These are phyloP conservation scores for Parochlus steinenii DNA, from an alignment of 2,888 invertebrate genomes.

Conservation along the genomic window DNA sequence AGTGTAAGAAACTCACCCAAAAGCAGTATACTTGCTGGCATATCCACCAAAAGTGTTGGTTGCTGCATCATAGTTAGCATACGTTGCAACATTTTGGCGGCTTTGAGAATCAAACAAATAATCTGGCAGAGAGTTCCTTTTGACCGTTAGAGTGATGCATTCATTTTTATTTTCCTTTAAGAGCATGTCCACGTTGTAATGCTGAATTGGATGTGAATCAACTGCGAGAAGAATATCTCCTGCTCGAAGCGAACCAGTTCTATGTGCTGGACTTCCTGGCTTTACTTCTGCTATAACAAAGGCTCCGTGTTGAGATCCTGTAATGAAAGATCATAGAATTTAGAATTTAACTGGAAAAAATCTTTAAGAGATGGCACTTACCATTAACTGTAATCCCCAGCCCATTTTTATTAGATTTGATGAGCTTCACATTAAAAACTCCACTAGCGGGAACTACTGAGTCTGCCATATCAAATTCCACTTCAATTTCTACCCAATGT, in stretches of 20 bases:
- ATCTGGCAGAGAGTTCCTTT: conserved; percentile 28
- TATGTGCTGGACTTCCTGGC: conserved; percentile 77
- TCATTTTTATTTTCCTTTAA: conserved; percentile 26
- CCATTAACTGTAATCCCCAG: conserved; percentile 83
- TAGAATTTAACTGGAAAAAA: background rate
- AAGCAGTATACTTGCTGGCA: conserved; percentile 7
- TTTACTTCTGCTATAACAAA: conserved; percentile 78
- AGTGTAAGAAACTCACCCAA: conserved; percentile 9
- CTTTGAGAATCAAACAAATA: conserved; percentile 27
- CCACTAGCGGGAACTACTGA: conserved; percentile 82
- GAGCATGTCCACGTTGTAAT: conserved; percentile 28
- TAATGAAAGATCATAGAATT: background rate
- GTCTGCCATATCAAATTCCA: conserved; percentile 84
- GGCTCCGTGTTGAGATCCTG: conserved; percentile 27
- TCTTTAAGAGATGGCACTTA: conserved; percentile 20
- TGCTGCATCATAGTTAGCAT: conserved; percentile 14
- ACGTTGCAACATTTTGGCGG: conserved; percentile 17
- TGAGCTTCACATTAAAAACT: conserved; percentile 76
- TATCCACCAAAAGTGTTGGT: conserved; percentile 6
- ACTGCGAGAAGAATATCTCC: conserved; percentile 80
- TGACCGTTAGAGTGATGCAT: conserved; percentile 28
- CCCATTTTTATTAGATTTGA: conserved; percentile 53
- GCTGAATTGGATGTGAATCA: conserved; percentile 60
- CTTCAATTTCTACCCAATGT: conserved; percentile 56
- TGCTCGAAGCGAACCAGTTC: conserved; percentile 70